Base-by-base conservation (phyloP, 2,797 vertebrate species). In the Micrastur ruficollis region DNA sequence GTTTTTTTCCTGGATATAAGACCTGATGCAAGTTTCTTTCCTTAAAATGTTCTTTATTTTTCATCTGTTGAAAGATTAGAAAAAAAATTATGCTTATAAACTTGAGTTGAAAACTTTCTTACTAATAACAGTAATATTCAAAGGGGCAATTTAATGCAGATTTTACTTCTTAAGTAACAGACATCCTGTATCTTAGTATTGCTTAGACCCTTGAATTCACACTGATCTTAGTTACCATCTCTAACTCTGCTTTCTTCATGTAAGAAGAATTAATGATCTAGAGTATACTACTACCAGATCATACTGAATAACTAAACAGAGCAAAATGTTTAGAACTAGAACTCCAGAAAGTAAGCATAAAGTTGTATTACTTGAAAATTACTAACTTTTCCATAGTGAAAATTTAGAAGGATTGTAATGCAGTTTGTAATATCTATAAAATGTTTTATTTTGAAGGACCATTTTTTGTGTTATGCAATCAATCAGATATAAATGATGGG, bases 391-490 rank as follows among this genome's bases (percentile, higher is more conserved):
- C 55, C 29, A 15, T 68, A 47, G 38, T 79, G 23, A 85, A 79
- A 70, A 86, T 89, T 53, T 83, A 66, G 76, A 78, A 85, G 27
- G 21, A 81, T 58, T 86, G 20, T 72, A 76, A 61, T 85, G 47
- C 7, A 31, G 42, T 86, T 91, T 73, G 40, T 59, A 80, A 29
- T 26, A 49, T 66, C 47, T 49, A 32, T 70, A 59, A 91, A 88
- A 74, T 46, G 6, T 47, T 86, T 93, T 72, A 17, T 65, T 89
- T 91, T 95, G 61, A 34, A 80, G 20, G 71, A 36, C 29, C 8
- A 4, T 93, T 91, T 88, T 81, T 46, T 82, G 11, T 78, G 63
- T 90, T 96, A 95, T 81, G 66, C 86, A 89, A 90, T 65, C 32
- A 71, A 15, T 71, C 26, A 94, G 78, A 75, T 67, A 56, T 11